Base-by-base conservation (phyloP, 2,797 vertebrate genomes). In the Tragopan temminckii region DNA sequence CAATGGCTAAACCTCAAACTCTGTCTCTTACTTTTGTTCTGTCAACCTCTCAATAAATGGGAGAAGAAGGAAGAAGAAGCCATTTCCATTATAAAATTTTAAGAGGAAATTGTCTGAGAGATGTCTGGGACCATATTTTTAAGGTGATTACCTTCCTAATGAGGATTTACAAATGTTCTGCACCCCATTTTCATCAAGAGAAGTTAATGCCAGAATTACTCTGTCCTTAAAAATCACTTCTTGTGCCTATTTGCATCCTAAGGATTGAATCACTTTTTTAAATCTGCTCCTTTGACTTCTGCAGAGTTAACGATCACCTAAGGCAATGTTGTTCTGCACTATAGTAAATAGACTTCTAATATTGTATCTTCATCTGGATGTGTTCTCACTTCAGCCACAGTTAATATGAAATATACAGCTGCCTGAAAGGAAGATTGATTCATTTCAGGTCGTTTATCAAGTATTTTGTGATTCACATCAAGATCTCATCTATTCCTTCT, bases 401-500 rank as follows among this genome's bases (percentile, higher is more conserved):
- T 88, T 94, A 71, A 66, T 94, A 80, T 48, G 58, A 94, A 92
- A 80, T 94, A 82, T 74, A 89, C 77, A 82, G 67, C 93, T 95
- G 82, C 81, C 89, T 96, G 93, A 96, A 93, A 95, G 91, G 90
- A 91, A 91, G 94, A 93, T 88, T 96, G 96, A 97, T 97, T 97
- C 97, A 96, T 96, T 95, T 96, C 87, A 89, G 89, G 78, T 92
- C 83, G 78, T 97, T 97, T 92, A 95, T 95, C 72, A 78, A 61
- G 72, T 97, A 67, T 95, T 97, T 98, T 97, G 96, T 97, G 97
- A 96, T 97, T 97, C 97, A 91, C 85, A 93, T 95, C 93, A 89
- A 93, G 94, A 96, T 96, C 96, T 96, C 95, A 94, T 97, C 91
- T 91, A 64, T 95, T 96, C 93, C 97, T 96, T 97, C 83, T 80